A percentile compares a stretch with the other conserved stretches of the same genome.
Evolutionary conservation across 2,113 vertebrate genomes (phyloP).

Genomic region (Heteronetta atricapilla): DNA sequence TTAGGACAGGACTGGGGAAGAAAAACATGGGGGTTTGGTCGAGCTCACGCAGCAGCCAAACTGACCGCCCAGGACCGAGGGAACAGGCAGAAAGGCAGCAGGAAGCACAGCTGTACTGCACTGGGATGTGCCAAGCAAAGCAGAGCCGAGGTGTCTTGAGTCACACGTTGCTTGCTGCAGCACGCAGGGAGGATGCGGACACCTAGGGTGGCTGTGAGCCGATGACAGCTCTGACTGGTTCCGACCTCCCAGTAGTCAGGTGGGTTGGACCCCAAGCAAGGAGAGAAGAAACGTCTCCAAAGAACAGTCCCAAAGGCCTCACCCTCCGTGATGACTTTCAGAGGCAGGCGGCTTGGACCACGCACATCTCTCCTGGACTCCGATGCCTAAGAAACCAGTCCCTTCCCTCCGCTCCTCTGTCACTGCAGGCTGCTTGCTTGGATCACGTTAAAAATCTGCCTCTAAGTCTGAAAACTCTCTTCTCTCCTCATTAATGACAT

Average conservation of each 20-base stretch:
- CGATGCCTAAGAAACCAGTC: neutral
- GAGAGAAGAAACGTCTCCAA: neutral
- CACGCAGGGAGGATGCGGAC: neutral
- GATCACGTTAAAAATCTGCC: neutral
- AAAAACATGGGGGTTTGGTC: neutral
- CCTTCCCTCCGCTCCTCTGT: neutral
- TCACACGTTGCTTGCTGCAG: neutral
- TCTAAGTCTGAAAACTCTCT: neutral
- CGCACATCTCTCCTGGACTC: neutral
- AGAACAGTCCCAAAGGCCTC: neutral
- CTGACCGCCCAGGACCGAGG: neutral
- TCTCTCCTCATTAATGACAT: neutral
- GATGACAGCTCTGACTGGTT: neutral
- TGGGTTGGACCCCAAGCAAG: neutral
- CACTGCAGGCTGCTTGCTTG: neutral
- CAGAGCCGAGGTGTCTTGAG: neutral
- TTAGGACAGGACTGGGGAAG: neutral
- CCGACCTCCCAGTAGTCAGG: neutral
- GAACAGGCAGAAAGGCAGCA: neutral
- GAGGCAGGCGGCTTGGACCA: neutral
- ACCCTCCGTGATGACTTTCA: neutral
- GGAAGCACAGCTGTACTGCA: fast-evolving
- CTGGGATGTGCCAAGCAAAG: neutral
- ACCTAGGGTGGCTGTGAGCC: neutral
- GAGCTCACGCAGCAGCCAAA: neutral